These are phyloP conservation scores for Macrocentrus cingulum DNA, from an alignment of 1,140 invertebrate species.

Conservation along the genomic window DNA sequence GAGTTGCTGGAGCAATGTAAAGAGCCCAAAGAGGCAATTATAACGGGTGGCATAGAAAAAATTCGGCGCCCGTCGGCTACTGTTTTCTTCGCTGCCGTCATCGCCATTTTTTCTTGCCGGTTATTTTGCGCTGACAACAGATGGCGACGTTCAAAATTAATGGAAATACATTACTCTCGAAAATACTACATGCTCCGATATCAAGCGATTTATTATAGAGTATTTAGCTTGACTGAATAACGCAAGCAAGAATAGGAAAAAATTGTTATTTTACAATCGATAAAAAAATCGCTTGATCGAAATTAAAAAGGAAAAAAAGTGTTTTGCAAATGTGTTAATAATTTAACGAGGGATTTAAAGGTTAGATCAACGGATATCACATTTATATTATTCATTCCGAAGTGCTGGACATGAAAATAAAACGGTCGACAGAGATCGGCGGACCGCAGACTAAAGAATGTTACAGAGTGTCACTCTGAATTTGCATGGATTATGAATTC, in stretches of 20 bases:
- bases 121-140: constrained; percentile 1
- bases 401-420: not conserved
- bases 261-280: too few species aligned
- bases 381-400: constrained; percentile 16
- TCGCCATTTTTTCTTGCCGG: not conserved
- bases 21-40: constrained; percentile 38
- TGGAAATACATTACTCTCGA: constrained; percentile 2
- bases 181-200: too few species aligned
- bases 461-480: constrained; percentile 24
- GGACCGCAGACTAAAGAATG: constrained; percentile 20
- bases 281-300: too few species aligned
- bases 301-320: not conserved
- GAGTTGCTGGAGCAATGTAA: constrained; percentile 30
- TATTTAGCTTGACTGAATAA: too few species aligned
- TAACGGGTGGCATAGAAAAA: constrained; percentile 41
- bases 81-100: constrained; percentile 9
- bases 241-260: too few species aligned
- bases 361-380: not conserved
- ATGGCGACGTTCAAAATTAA: constrained; percentile 14
- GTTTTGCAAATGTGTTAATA: constrained; percentile 6
- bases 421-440: not conserved
- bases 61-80: constrained; percentile 34
- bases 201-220: too few species aligned
- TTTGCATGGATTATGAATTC: constrained; percentile 32
- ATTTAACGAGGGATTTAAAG: constrained; percentile 12